Percentiles rank a stretch among this genome's conserved stretches.
Conservation (phyloP, 2,888 invertebrate species). For the Dermolepida albohirtum region DNA sequence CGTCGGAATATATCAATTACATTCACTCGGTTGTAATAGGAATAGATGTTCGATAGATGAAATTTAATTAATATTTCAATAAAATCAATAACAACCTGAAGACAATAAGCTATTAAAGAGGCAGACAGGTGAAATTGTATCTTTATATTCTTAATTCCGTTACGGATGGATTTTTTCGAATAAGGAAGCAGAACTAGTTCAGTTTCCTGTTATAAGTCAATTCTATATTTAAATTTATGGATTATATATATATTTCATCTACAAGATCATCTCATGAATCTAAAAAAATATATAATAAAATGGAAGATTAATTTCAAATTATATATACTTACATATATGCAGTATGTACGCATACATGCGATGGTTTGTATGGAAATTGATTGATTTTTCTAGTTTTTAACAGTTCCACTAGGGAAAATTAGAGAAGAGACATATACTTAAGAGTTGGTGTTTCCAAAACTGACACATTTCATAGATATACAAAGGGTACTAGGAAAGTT, state of each 20-base stretch:
- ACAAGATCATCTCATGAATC: no score
- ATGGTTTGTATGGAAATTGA: no score
- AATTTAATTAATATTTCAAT: conserved; percentile 42
- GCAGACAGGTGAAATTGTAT: conserved; percentile 37
- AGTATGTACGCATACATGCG: no score
- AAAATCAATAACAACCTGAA: conserved; percentile 38
- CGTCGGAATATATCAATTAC: conserved; percentile 33
- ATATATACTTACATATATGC: no score
- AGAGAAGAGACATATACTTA: no score
- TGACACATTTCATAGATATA: no score
- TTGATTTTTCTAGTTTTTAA: no score
- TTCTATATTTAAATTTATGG: background rate
- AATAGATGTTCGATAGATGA: conserved; percentile 23
- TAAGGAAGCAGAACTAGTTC: conserved; percentile 23
- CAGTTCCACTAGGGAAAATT: no score
- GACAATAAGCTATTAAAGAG: conserved; percentile 38
- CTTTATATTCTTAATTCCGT: conserved; percentile 21
- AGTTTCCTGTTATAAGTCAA: conserved; percentile 22
- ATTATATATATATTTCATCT: background rate
- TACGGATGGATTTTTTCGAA: background rate
- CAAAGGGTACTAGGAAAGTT: no score
- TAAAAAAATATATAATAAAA: no score
- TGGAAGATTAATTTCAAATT: no score
- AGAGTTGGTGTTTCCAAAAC: no score
- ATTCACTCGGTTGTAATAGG: conserved; percentile 37